These are phyloP conservation scores for Eidolon dupreanum DNA, from an alignment of 2,797 vertebrate species.

Conservation along the genomic window DNA sequence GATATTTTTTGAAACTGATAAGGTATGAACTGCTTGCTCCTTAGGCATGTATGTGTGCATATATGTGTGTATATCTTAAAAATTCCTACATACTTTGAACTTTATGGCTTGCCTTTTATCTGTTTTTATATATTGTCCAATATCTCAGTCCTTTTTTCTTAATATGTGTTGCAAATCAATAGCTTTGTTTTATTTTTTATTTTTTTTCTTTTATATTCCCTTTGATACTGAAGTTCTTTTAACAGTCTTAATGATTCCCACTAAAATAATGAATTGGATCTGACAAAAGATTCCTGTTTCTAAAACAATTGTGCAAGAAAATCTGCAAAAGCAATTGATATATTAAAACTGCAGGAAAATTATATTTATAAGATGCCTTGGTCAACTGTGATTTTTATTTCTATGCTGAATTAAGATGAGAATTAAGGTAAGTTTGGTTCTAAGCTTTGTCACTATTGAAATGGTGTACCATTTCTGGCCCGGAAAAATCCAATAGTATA, in stretches of 20 bases:
- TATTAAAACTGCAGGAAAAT: not conserved
- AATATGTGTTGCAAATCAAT: constrained; percentile 15
- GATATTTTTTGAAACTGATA: not conserved
- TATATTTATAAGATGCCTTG: not conserved
- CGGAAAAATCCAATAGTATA: not conserved
- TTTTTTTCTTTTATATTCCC: not conserved
- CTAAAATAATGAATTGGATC: not conserved
- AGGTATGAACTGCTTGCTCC: not conserved
- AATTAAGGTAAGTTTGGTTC: not conserved
- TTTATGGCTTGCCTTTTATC: not conserved
- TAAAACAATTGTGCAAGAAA: constrained; percentile 36
- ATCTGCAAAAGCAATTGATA: not conserved
- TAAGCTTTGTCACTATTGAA: not conserved
- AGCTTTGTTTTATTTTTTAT: constrained; percentile 5
- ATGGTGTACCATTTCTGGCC: not conserved
- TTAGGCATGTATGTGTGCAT: not conserved
- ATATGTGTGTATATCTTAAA: not conserved
- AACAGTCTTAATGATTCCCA: constrained; percentile 32
- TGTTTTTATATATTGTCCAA: not conserved
- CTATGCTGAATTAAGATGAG: not conserved
- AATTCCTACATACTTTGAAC: not conserved
- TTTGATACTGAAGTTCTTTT: constrained; percentile 25
- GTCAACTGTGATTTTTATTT: not conserved
- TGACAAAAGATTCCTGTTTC: not conserved
- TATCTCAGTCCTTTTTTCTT: not conserved